These are phyloP conservation scores for Portevinia maculata DNA, from an alignment of 2,888 invertebrate genomes.

Conservation along the genomic window DNA sequence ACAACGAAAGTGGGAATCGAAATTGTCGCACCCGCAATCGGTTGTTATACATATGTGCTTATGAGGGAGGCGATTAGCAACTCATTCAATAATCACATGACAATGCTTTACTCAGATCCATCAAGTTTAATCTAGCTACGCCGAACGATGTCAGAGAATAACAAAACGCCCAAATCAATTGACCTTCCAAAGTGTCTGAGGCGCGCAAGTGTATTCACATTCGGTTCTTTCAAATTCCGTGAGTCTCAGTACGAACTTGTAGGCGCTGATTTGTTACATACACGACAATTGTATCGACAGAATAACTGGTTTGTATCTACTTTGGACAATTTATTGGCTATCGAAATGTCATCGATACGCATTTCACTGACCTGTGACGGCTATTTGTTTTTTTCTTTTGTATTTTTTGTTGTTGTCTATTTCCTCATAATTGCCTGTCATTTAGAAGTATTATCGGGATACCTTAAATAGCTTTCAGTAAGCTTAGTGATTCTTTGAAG, in stretches of 20 bases:
- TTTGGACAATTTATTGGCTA: constrained; percentile 9
- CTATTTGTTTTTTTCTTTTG: background rate
- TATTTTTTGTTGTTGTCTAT: constrained; percentile 15
- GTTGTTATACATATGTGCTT: constrained; percentile 22
- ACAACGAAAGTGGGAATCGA: constrained; percentile 1
- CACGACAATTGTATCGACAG: constrained; percentile 20
- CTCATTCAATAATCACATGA: constrained; percentile 9
- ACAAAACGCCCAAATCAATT: constrained; percentile 14
- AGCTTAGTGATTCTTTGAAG: constrained; percentile 25
- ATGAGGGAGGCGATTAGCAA: constrained; percentile 40
- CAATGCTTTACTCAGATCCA: background rate
- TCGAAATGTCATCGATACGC: constrained; percentile 27
- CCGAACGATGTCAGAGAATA: constrained; percentile 13
- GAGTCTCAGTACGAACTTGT: constrained; percentile 28
- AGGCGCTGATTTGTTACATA: constrained; percentile 48
- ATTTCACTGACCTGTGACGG: constrained; percentile 15
- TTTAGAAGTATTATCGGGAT: constrained; percentile 42
- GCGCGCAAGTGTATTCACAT: background rate
- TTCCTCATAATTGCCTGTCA: background rate
- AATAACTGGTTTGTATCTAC: constrained; percentile 42
- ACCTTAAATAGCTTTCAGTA: constrained; percentile 32
- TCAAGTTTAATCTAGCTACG: constrained; percentile 22
- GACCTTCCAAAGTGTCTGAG: constrained; percentile 25
- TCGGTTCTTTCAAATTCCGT: constrained; percentile 56
- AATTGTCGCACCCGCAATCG: constrained; percentile 43